Percentiles rank a stretch among this genome's conserved stretches.
Conservation (phyloP, 2,888 invertebrate species). For the Hypomecis atomaria region DNA sequence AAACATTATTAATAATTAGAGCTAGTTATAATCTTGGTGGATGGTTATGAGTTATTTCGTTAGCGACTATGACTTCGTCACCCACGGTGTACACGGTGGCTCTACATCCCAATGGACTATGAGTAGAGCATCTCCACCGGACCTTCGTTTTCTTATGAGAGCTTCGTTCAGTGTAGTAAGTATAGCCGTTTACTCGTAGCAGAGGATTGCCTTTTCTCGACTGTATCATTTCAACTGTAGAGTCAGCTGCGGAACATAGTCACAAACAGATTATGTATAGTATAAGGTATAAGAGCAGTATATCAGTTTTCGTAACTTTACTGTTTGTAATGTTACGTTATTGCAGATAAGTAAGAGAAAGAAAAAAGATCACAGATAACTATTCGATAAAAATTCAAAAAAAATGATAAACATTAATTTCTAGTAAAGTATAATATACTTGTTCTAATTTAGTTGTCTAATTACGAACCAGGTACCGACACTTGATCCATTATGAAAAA, state of each 20-base stretch:
- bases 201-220: slow-evolving; percentile 55
- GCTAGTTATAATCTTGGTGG: not conserved
- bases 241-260: not conserved
- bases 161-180: slow-evolving; percentile 41
- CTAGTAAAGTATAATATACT: too few species aligned
- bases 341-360: too few species aligned
- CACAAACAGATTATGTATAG: too few species aligned
- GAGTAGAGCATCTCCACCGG: slow-evolving; percentile 65
- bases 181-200: slow-evolving; percentile 53
- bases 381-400: too few species aligned
- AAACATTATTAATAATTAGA: not conserved
- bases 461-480: too few species aligned
- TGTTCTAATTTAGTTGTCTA: too few species aligned
- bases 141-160: slow-evolving; percentile 19
- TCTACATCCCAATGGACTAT: slow-evolving; percentile 50
- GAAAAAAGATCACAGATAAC: too few species aligned
- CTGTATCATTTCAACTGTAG: slow-evolving; percentile 47
- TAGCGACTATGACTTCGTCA: slow-evolving; percentile 41
- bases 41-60: slow-evolving; percentile 10
- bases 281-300: too few species aligned
- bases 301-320: too few species aligned
- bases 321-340: too few species aligned
- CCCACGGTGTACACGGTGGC: slow-evolving; percentile 51
- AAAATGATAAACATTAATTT: too few species aligned
- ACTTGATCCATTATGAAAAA: too few species aligned